Percentiles rank a stretch among this genome's conserved stretches.
Conservation (phyloP, 2,113 vertebrate genomes). For the Pimephales promelas region DNA sequence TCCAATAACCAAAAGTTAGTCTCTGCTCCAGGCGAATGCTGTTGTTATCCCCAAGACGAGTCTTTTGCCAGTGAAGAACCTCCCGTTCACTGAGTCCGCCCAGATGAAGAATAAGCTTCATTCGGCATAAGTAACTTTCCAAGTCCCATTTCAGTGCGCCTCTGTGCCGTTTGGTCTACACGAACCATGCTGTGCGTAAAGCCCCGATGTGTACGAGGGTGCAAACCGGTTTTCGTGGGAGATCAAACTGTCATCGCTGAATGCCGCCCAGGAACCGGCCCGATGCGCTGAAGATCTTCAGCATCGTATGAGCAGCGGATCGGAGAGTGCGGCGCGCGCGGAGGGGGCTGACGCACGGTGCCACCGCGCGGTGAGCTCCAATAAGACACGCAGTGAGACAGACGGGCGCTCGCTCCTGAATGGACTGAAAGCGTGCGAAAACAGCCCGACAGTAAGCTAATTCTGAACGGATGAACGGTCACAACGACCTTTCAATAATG, state of each 20-base stretch:
- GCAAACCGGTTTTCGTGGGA: constrained; percentile 42
- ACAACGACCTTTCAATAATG: background rate
- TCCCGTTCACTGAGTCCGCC: constrained; percentile 42
- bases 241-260: constrained; percentile 61
- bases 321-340: background rate
- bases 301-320: constrained; percentile 63
- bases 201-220: constrained; percentile 23
- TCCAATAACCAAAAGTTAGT: constrained; percentile 8
- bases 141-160: constrained; percentile 26
- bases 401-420: constrained; percentile 7
- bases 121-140: constrained; percentile 45
- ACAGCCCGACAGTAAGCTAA: background rate
- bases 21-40: constrained; percentile 10
- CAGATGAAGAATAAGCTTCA: constrained; percentile 36
- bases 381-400: constrained; percentile 56
- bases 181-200: constrained; percentile 52
- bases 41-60: constrained; percentile 4
- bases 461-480: background rate
- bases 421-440: background rate
- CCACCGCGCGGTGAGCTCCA: constrained; percentile 71
- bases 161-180: background rate
- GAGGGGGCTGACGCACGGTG: constrained; percentile 67
- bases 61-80: constrained; percentile 22
- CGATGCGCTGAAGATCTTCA: constrained; percentile 56
- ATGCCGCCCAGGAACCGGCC: constrained; percentile 61